Conservation (phyloP, 1,140 invertebrate species). For the Trissolcus basalis region DNA sequence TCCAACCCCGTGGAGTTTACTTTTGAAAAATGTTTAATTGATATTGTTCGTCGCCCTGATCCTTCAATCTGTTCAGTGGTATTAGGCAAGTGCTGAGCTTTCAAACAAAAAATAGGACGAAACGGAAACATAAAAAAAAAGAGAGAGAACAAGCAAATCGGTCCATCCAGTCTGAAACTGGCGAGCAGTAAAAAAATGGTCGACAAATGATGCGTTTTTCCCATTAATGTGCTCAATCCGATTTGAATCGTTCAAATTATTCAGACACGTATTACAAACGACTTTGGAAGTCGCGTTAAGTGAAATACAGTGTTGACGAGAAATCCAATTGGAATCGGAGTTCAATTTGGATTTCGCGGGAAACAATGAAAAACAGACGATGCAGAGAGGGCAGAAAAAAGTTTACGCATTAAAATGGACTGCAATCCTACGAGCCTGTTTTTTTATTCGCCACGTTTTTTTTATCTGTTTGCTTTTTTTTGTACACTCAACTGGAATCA, state of each 20-base stretch:
- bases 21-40: too few species aligned
- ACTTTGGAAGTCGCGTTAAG: conserved; percentile 48
- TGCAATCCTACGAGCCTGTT: conserved; percentile 18
- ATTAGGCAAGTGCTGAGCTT: too few species aligned
- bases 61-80: too few species aligned
- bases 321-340: conserved; percentile 39
- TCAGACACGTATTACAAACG: conserved; percentile 45
- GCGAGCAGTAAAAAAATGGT: conserved; percentile 1
- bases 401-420: conserved; percentile 24
- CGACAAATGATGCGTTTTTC: conserved; percentile 36
- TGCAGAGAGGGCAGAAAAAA: conserved; percentile 15
- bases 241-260: conserved; percentile 49
- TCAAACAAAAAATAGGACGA: background rate
- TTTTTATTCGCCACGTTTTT: background rate
- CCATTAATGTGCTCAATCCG: conserved; percentile 40
- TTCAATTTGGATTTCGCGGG: conserved; percentile 36
- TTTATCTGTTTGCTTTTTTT: too few species aligned
- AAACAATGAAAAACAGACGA: conserved; percentile 35
- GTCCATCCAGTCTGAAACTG: background rate
- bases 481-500: conserved; percentile 2
- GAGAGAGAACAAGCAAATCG: background rate
- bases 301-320: conserved; percentile 49
- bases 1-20: too few species aligned
- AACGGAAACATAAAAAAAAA: background rate
- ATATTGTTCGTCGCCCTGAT: too few species aligned